These are phyloP conservation scores for Helarctos malayanus DNA, from an alignment of 2,797 vertebrate genomes.

Conservation along the genomic window DNA sequence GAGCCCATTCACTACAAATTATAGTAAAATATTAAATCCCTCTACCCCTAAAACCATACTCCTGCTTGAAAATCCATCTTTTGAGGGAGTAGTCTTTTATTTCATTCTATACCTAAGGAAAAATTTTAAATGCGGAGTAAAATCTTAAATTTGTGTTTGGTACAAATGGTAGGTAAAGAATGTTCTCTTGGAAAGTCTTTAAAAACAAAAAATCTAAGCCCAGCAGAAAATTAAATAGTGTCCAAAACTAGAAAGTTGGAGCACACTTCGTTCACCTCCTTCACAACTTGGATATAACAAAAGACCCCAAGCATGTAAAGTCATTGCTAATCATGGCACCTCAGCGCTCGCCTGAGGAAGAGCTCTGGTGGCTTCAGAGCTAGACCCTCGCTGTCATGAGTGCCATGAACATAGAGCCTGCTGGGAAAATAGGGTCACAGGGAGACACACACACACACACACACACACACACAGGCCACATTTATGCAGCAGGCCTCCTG, in stretches of 20 bases:
- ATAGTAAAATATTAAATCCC: background rate
- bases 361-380: background rate
- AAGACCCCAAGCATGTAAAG: accelerated
- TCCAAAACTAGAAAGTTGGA: too few relatives aligned
- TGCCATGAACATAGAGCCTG: accelerated
- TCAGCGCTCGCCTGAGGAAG: accelerated
- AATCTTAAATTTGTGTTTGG: background rate
- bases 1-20: background rate
- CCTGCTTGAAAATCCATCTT: background rate
- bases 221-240: background rate
- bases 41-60: background rate
- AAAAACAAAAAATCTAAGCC: background rate
- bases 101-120: background rate
- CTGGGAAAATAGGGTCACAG: accelerated
- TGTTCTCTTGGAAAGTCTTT: background rate
- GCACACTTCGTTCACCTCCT: accelerated
- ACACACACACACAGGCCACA: accelerated
- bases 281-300: background rate
- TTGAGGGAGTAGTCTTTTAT: background rate
- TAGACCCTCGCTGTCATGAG: background rate
- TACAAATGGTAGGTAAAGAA: background rate
- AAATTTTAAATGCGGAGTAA: background rate
- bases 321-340: accelerated
- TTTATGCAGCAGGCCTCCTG: accelerated
- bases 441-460: accelerated